Conservation (phyloP, 2,888 invertebrate genomes). For the Pherbina coryleti region DNA sequence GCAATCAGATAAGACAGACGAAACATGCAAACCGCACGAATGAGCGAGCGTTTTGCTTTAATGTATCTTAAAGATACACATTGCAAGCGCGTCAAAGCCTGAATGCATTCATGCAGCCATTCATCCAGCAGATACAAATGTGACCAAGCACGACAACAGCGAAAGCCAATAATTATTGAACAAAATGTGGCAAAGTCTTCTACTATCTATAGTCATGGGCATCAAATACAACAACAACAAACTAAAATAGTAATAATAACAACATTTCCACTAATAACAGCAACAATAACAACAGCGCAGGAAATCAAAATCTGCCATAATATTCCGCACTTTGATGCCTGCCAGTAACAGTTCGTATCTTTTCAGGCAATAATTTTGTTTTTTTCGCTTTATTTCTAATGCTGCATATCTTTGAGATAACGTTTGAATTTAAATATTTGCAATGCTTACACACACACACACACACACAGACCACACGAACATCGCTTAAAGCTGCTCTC, state of each 20-base stretch:
- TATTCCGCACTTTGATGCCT: neutral
- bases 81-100: neutral
- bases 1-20: neutral
- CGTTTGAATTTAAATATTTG: neutral
- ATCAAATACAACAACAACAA: too few relatives aligned
- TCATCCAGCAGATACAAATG: neutral
- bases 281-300: neutral
- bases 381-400: neutral
- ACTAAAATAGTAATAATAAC: too few relatives aligned
- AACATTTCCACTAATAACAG: neutral
- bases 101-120: neutral
- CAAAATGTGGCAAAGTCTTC: neutral
- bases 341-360: neutral
- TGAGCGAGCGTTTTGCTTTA: neutral
- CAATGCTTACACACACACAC: neutral
- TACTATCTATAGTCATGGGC: neutral
- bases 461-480: too few relatives aligned
- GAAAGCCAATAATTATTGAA: slow-evolving; percentile 9
- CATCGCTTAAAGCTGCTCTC: neutral
- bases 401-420: neutral
- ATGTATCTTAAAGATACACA: neutral
- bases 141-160: neutral
- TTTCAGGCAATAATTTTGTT: neutral
- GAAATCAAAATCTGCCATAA: neutral
- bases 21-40: neutral